Evolutionary conservation across 2,888 invertebrate species (phyloP).

Genomic region (Cancer borealis): DNA sequence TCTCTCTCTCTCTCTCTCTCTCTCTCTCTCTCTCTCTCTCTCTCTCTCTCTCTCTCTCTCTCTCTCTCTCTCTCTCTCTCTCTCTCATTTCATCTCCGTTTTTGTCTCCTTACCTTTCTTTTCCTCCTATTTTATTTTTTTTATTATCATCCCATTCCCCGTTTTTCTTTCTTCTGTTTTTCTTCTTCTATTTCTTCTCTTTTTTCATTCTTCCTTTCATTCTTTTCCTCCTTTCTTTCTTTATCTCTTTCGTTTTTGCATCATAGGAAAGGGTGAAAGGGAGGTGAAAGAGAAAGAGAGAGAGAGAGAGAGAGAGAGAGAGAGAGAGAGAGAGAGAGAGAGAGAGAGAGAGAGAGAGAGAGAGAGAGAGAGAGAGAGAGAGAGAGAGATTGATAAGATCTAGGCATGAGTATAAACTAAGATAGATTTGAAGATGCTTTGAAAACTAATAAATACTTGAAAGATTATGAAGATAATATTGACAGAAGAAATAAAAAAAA

Average conservation of each 20-base stretch:
- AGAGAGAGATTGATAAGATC: too few species aligned
- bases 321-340: too few species aligned
- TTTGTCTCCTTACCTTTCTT: background rate
- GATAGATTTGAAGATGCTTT: background rate
- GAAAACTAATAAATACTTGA: background rate
- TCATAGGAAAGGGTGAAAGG: too few species aligned
- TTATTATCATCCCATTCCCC: background rate
- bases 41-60: background rate
- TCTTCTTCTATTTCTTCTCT: background rate
- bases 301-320: too few species aligned
- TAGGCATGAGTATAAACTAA: too few species aligned
- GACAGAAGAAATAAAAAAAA: background rate
- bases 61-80: slow-evolving; percentile 6
- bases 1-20: slow-evolving; percentile 15
- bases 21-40: background rate
- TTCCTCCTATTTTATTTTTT: background rate
- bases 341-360: too few species aligned
- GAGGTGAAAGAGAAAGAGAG: too few species aligned
- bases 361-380: too few species aligned
- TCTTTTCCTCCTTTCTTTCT: background rate
- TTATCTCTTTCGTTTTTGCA: background rate
- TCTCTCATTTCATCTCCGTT: background rate
- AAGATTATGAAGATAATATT: background rate
- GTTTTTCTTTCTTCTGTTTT: background rate
- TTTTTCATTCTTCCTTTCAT: background rate